Conservation (phyloP, 2,888 invertebrate genomes). For the Standfussiana lucernea region DNA sequence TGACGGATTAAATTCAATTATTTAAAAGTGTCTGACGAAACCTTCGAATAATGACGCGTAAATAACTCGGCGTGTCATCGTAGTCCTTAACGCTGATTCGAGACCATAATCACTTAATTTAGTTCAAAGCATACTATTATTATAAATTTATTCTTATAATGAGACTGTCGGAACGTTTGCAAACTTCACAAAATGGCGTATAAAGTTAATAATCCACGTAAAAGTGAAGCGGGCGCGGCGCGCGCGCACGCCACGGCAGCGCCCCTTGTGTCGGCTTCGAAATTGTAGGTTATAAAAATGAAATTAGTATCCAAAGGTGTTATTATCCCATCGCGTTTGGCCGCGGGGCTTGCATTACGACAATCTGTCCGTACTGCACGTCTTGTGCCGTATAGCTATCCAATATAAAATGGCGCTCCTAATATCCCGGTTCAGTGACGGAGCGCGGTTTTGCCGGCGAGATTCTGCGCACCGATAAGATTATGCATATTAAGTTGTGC, state of each 20-base stretch:
- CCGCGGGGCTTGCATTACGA: slow-evolving; percentile 90
- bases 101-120: slow-evolving; percentile 89
- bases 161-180: slow-evolving; percentile 88
- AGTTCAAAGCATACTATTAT: slow-evolving; percentile 87
- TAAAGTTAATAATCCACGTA: slow-evolving; percentile 90
- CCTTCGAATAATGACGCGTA: slow-evolving; percentile 82
- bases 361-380: slow-evolving; percentile 91
- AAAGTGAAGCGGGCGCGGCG: slow-evolving; percentile 85
- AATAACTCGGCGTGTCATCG: slow-evolving; percentile 86
- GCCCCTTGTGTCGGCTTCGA: slow-evolving; percentile 91
- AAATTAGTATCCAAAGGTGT: slow-evolving; percentile 91
- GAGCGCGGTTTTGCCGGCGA: slow-evolving; percentile 86
- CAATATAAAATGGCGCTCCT: slow-evolving; percentile 91
- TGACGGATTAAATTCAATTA: slow-evolving; percentile 73
- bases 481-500: slow-evolving; percentile 91
- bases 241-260: slow-evolving; percentile 90
- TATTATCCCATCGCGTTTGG: slow-evolving; percentile 91
- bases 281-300: slow-evolving; percentile 91
- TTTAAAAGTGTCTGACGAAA: slow-evolving; percentile 72
- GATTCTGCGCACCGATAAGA: slow-evolving; percentile 90
- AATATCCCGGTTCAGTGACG: slow-evolving; percentile 90
- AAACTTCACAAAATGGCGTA: slow-evolving; percentile 90
- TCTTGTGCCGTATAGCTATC: slow-evolving; percentile 90
- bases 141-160: slow-evolving; percentile 89
- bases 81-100: slow-evolving; percentile 86